These are phyloP conservation scores for Megastigmus dorsalis DNA, from an alignment of 2,888 invertebrate genomes.

Conservation along the genomic window DNA sequence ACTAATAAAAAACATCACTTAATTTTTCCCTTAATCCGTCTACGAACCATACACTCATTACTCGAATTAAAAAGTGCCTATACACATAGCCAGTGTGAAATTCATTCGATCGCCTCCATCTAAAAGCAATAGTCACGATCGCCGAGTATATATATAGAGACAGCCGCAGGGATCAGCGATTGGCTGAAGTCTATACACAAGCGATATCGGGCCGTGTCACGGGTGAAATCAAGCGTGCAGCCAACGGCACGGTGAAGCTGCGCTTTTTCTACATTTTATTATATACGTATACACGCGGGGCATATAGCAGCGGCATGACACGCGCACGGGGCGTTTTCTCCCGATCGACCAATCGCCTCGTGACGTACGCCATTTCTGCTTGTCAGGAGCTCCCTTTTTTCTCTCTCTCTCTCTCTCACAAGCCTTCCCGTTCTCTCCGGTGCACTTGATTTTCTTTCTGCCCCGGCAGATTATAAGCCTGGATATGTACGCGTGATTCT, in stretches of 20 bases:
- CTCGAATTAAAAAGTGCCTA: too few species aligned
- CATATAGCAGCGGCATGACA: background rate
- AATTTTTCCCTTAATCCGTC: too few species aligned
- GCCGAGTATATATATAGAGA: background rate
- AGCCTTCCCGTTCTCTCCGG: too few species aligned
- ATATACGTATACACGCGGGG: conserved; percentile 28
- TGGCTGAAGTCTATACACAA: background rate
- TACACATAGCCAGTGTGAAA: too few species aligned
- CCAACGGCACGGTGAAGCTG: conserved; percentile 63
- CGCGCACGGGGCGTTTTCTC: conserved; percentile 44
- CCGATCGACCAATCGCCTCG: conserved; percentile 20
- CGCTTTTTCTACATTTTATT: conserved; percentile 61
- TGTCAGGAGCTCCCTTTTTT: background rate
- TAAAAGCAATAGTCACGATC: too few species aligned
- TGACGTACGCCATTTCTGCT: conserved; percentile 14
- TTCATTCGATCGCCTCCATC: too few species aligned
- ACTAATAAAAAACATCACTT: too few species aligned
- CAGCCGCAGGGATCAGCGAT: background rate
- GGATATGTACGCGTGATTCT: too few species aligned
- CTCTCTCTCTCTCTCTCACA: background rate
- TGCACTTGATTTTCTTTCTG: too few species aligned
- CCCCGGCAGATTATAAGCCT: too few species aligned
- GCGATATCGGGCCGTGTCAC: conserved; percentile 62
- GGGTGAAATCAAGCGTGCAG: conserved; percentile 70
- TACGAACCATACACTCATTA: too few species aligned